Conservation (phyloP, 92 coral and sea anemone species). For the Muricea muricata region DNA sequence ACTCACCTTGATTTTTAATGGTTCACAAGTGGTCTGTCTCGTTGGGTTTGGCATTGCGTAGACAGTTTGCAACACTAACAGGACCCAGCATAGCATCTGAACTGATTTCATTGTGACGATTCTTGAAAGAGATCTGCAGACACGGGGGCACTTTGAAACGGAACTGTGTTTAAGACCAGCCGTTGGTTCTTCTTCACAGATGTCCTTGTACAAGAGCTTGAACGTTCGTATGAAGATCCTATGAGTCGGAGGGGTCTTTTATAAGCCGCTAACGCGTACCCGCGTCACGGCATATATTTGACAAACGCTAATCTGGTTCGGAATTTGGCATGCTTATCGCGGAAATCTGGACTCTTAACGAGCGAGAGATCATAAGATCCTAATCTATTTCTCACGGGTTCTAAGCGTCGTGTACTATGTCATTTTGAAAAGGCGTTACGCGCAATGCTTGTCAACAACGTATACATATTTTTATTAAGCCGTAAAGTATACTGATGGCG, state of each 20-base stretch:
- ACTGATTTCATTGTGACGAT: background rate
- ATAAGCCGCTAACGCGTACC: background rate
- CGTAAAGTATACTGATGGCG: too few species aligned
- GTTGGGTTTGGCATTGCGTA: background rate
- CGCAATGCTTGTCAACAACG: background rate
- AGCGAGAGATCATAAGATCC: background rate
- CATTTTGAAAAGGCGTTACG: background rate
- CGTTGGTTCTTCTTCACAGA: too few species aligned
- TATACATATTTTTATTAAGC: too few species aligned
- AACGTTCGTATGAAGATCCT: background rate
- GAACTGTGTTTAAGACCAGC: too few species aligned
- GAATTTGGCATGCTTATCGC: background rate
- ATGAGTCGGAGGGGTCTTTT: background rate
- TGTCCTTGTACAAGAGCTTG: background rate
- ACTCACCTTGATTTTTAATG: background rate
- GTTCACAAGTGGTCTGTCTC: constrained; percentile 12
- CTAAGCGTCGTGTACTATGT: background rate
- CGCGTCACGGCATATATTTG: background rate
- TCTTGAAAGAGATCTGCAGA: too few species aligned
- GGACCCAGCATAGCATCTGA: background rate
- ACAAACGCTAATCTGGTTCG: background rate
- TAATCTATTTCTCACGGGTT: background rate
- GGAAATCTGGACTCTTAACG: background rate
- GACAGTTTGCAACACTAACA: background rate
- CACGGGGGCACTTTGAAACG: too few species aligned